These are phyloP conservation scores for Dipodomys merriami DNA, from an alignment of 2,113 vertebrate genomes.

Conservation along the genomic window DNA sequence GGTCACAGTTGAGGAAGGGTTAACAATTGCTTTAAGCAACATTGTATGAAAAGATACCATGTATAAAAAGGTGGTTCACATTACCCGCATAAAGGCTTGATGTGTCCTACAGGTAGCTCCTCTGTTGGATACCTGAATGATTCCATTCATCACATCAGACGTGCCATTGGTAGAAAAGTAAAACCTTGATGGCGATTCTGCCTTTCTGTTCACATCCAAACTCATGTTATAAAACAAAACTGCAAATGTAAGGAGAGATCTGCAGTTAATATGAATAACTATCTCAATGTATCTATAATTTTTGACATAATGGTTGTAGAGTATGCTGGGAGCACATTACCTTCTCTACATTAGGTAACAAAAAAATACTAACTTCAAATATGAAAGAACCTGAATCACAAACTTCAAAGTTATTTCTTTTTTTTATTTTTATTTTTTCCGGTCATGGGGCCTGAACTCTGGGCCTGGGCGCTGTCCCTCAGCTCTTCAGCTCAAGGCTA, in stretches of 20 bases:
- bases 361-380: conserved; percentile 36
- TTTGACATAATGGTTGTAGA: neutral
- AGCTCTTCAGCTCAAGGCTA: too few species aligned
- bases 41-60: conserved; percentile 26
- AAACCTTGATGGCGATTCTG: conserved; percentile 91
- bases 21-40: neutral
- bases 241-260: conserved; percentile 76
- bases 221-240: conserved; percentile 94
- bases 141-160: conserved; percentile 88
- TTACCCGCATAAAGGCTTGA: conserved; percentile 94
- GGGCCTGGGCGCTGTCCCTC: too few species aligned
- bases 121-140: conserved; percentile 82
- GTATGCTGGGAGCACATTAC: neutral
- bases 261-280: neutral
- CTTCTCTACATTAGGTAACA: neutral
- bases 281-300: neutral
- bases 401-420: conserved; percentile 29
- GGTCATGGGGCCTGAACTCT: too few species aligned
- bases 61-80: conserved; percentile 14
- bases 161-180: conserved; percentile 94
- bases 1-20: neutral
- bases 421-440: too few species aligned
- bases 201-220: conserved; percentile 91
- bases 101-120: conserved; percentile 87
- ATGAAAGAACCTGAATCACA: conserved; percentile 23